Conservation (phyloP, 2,797 vertebrate genomes). For the Falco peregrinus region DNA sequence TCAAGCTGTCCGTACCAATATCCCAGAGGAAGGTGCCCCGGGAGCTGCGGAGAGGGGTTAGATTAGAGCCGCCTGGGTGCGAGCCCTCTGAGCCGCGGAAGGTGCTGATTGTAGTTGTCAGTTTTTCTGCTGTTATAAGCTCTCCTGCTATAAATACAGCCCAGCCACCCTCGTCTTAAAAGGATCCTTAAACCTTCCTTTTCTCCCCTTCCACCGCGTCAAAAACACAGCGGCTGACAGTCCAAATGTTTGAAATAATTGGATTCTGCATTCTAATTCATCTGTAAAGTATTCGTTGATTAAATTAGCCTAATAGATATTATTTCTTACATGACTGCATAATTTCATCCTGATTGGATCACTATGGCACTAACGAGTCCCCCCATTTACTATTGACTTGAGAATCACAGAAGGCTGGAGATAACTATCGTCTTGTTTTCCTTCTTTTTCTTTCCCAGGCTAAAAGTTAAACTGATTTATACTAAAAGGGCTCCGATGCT, state of each 20-base stretch:
- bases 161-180: slow-evolving; percentile 66
- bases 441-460: slow-evolving; percentile 53
- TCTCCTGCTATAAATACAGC: slow-evolving; percentile 50
- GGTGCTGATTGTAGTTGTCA: slow-evolving; percentile 69
- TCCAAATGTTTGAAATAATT: slow-evolving; percentile 90
- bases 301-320: slow-evolving; percentile 98
- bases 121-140: slow-evolving; percentile 45
- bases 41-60: neutral
- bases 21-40: neutral
- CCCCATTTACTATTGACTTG: slow-evolving; percentile 90
- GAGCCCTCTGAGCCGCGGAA: slow-evolving; percentile 61
- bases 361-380: slow-evolving; percentile 82
- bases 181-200: slow-evolving; percentile 17
- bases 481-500: slow-evolving; percentile 58
- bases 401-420: slow-evolving; percentile 79
- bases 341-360: slow-evolving; percentile 82
- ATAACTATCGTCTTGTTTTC: slow-evolving; percentile 77
- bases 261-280: slow-evolving; percentile 93
- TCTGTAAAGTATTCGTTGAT: slow-evolving; percentile 94
- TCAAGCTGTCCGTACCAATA: neutral
- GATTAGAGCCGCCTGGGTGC: neutral
- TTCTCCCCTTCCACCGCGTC: slow-evolving; percentile 1
- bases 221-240: slow-evolving; percentile 77
- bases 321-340: slow-evolving; percentile 94
- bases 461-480: slow-evolving; percentile 82